Conservation (phyloP, 37 sponge, comb jelly and placozoan species). For the Chondrilla cf. caribensis region DNA sequence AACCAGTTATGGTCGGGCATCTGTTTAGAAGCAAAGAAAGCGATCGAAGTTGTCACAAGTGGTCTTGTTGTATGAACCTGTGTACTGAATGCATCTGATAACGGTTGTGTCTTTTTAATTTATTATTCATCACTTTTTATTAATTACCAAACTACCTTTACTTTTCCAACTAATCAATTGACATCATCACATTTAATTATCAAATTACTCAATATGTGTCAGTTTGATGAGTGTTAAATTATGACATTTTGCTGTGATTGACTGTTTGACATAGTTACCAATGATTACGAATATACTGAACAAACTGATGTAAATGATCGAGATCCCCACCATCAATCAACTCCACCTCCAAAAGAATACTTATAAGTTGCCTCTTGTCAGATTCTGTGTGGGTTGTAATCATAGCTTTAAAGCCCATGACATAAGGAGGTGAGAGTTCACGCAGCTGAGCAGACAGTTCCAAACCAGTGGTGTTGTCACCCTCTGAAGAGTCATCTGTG, state of each 20-base stretch:
- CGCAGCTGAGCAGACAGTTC: neutral
- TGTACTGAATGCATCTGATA: too few species aligned
- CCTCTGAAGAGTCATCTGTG: too few species aligned
- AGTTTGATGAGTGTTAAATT: too few species aligned
- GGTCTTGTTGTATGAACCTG: neutral
- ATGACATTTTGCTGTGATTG: too few species aligned
- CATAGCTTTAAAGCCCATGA: constrained; percentile 28
- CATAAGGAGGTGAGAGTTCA: constrained; percentile 40
- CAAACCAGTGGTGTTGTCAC: too few species aligned
- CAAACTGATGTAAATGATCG: constrained; percentile 61
- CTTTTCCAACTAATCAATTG: too few species aligned
- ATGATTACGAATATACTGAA: constrained; percentile 55
- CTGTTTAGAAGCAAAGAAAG: neutral
- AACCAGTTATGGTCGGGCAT: constrained; percentile 35
- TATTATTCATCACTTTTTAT: too few species aligned
- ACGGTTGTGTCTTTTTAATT: too few species aligned
- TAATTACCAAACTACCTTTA: too few species aligned
- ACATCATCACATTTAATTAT: too few species aligned
- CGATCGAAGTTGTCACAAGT: neutral
- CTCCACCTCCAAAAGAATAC: constrained; percentile 4
- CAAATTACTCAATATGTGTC: too few species aligned
- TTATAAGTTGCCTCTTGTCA: too few species aligned
- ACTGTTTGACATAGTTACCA: neutral
- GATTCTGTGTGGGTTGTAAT: neutral
- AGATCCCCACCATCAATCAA: constrained; percentile 39